Percentiles rank a stretch among this genome's conserved stretches.
Conservation (phyloP, 2,797 vertebrate genomes). For the Gymnoscopelus braueri region DNA sequence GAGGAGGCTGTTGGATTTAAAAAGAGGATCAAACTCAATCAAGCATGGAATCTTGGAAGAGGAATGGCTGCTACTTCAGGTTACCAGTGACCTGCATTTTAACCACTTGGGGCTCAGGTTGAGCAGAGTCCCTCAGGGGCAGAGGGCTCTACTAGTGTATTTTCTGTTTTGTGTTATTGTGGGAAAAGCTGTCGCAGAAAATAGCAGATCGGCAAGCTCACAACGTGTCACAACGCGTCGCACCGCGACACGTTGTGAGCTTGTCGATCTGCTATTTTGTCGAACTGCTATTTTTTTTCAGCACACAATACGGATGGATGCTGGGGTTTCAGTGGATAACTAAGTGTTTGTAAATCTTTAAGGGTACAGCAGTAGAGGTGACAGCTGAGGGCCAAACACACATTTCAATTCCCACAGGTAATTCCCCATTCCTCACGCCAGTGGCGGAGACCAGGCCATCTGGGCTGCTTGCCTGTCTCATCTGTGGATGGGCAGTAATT, state of each 20-base stretch:
- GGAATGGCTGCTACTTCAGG: not conserved
- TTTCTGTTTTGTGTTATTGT: too few relatives aligned
- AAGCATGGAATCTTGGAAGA: not conserved
- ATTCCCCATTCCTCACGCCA: constrained; percentile 43
- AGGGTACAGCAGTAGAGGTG: not conserved
- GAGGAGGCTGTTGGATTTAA: constrained; percentile 6
- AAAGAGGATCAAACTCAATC: constrained; percentile 6
- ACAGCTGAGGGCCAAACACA: constrained; percentile 18
- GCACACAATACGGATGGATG: too few relatives aligned
- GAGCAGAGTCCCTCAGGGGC: not conserved
- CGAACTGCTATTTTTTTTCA: too few relatives aligned
- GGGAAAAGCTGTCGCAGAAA: too few relatives aligned
- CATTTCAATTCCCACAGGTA: constrained; percentile 41
- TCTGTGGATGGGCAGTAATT: constrained; percentile 31
- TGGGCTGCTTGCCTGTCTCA: constrained; percentile 23
- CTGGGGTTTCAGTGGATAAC: too few relatives aligned
- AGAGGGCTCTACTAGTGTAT: too few relatives aligned
- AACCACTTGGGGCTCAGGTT: not conserved
- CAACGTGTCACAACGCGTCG: too few relatives aligned
- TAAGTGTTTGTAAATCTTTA: constrained; percentile 12
- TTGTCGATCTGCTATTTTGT: too few relatives aligned
- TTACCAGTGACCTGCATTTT: not conserved
- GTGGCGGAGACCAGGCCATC: constrained; percentile 42
- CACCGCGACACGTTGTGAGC: too few relatives aligned
- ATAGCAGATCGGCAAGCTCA: too few relatives aligned